Evolutionary conservation across 2,797 vertebrate species (phyloP).

Genomic region (Dermochelys coriacea): DNA sequence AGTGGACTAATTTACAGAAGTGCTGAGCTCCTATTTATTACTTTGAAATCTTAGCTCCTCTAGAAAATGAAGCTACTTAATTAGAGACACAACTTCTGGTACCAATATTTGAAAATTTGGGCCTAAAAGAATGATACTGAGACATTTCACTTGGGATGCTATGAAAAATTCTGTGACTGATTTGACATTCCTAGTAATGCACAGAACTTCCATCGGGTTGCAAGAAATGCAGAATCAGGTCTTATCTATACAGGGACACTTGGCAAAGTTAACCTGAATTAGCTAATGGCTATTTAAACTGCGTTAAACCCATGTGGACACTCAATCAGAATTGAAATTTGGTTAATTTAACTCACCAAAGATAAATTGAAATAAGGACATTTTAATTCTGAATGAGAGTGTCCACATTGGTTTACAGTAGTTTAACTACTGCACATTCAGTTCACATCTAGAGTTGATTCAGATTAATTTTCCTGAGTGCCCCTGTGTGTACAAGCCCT

Average conservation of each 20-base stretch:
- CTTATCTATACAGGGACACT: not conserved
- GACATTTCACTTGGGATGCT: not conserved
- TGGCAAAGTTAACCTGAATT: not conserved
- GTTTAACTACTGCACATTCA: not conserved
- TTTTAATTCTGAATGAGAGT: too few species aligned
- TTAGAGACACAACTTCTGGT: not conserved
- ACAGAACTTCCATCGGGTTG: not conserved
- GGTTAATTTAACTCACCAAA: too few species aligned
- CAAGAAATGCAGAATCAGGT: not conserved
- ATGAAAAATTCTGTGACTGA: not conserved
- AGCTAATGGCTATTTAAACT: not conserved
- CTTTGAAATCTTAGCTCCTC: not conserved
- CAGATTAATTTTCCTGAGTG: not conserved
- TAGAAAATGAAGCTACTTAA: not conserved
- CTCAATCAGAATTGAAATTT: not conserved
- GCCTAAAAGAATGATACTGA: not conserved
- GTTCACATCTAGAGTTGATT: not conserved
- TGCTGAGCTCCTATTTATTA: not conserved
- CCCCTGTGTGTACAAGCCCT: not conserved
- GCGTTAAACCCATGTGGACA: not conserved
- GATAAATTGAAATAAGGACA: too few species aligned
- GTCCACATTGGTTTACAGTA: too few species aligned
- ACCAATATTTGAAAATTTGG: not conserved
- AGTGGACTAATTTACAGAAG: not conserved
- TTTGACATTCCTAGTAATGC: not conserved